Evolutionary conservation across 2,888 invertebrate species (phyloP).

Genomic region (Morinoia aosen): DNA sequence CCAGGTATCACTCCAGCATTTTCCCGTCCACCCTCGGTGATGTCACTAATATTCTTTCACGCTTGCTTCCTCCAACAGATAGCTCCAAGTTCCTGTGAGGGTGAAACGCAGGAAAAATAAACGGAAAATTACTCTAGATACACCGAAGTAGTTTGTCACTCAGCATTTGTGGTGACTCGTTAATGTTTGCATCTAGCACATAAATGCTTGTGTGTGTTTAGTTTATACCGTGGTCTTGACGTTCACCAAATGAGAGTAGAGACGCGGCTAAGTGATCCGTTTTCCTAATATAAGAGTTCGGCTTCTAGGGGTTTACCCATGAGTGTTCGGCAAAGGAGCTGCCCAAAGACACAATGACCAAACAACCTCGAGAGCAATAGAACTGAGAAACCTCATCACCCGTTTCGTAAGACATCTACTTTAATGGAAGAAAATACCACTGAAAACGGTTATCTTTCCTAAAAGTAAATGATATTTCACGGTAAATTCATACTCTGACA

Average conservation of each 20-base stretch:
- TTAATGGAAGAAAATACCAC: neutral
- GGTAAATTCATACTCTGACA: neutral
- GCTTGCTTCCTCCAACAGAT: no score
- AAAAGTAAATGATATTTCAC: neutral
- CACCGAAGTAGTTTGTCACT: neutral
- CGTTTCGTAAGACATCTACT: neutral
- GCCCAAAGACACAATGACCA: neutral
- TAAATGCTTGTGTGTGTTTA: neutral
- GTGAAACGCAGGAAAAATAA: neutral
- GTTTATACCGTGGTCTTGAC: neutral
- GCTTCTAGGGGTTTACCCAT: neutral
- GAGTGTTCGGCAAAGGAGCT: neutral
- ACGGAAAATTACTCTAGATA: neutral
- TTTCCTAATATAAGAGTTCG: neutral
- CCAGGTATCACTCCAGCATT: no score
- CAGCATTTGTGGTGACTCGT: neutral
- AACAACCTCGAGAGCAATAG: neutral
- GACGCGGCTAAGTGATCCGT: neutral
- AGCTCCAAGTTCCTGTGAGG: no score
- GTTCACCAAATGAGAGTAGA: neutral
- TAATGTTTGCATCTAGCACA: neutral
- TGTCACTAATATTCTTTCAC: no score
- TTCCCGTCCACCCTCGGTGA: no score
- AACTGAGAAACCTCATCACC: neutral
- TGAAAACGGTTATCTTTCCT: neutral